phyloP scores from a whole-genome alignment of 1,140 invertebrate species.

The Magallana ariakensis region DNA sequence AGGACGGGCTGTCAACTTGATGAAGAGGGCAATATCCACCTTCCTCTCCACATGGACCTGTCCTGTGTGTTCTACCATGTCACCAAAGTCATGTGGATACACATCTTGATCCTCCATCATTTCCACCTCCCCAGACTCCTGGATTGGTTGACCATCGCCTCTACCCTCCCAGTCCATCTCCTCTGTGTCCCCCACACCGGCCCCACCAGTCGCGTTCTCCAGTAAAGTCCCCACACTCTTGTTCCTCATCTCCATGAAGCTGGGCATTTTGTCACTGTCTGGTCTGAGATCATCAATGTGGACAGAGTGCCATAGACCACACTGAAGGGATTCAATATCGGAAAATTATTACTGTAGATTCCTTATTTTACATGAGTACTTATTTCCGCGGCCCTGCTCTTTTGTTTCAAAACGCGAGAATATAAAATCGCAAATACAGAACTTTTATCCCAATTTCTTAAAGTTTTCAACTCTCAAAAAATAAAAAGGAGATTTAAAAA shows the following conservation, averaged over 20 bases:
- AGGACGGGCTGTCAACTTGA: slow-evolving; percentile 58
- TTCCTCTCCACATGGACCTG: slow-evolving; percentile 36
- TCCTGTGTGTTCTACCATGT: not conserved
- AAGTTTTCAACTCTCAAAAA: too few relatives aligned
- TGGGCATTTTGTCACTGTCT: slow-evolving; percentile 56
- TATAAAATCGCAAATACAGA: too few relatives aligned
- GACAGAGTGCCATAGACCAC: slow-evolving; percentile 74
- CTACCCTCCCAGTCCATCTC: not conserved
- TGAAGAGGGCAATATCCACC: slow-evolving; percentile 42
- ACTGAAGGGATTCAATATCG: slow-evolving; percentile 54
- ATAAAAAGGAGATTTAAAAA: too few relatives aligned
- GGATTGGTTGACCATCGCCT: not conserved
- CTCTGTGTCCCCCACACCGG: not conserved
- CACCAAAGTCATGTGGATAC: not conserved
- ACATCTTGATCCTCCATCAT: slow-evolving; percentile 39
- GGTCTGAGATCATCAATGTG: slow-evolving; percentile 75
- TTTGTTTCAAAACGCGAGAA: too few relatives aligned
- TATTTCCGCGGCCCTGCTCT: too few relatives aligned
- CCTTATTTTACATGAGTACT: too few relatives aligned
- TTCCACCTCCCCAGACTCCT: slow-evolving; percentile 27
- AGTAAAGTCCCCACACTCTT: slow-evolving; percentile 60
- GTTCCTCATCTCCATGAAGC: slow-evolving; percentile 59
- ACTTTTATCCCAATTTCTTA: too few relatives aligned
- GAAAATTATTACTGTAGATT: too few relatives aligned
- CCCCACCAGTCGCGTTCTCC: not conserved